Percentiles rank a stretch among this genome's conserved stretches.
These are phyloP conservation scores for Neotoma lepida DNA, from an alignment of 2,113 vertebrate genomes.

Conservation along the genomic window DNA sequence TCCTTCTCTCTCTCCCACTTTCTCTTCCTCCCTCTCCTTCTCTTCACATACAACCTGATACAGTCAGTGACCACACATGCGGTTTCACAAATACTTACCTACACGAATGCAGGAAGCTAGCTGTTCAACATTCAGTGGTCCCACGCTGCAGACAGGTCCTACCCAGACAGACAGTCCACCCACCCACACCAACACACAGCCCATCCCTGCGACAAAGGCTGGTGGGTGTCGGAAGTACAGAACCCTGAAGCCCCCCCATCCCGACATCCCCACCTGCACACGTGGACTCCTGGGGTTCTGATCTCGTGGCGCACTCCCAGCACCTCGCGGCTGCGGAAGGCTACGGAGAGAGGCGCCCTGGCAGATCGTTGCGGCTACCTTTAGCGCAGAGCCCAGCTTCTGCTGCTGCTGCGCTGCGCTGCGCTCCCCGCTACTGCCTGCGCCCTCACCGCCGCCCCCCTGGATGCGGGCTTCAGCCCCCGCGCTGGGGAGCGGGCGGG, in stretches of 20 bases:
- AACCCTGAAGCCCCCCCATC: neutral
- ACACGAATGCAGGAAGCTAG: neutral
- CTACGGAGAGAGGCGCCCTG: slow-evolving; percentile 17
- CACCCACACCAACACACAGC: neutral
- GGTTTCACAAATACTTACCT: slow-evolving; percentile 61
- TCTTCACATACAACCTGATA: neutral
- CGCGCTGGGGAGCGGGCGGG: slow-evolving; percentile 9
- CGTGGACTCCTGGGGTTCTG: neutral
- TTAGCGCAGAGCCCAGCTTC: slow-evolving; percentile 50
- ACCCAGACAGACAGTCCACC: slow-evolving; percentile 8
- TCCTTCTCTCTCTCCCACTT: neutral
- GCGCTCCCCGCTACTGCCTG: slow-evolving; percentile 64
- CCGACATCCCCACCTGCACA: neutral
- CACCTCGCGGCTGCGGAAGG: neutral
- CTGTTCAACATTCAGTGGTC: neutral
- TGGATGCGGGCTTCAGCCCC: slow-evolving; percentile 71
- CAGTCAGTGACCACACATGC: neutral
- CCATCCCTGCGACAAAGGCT: slow-evolving; percentile 28
- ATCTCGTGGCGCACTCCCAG: slow-evolving; percentile 50
- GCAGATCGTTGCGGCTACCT: slow-evolving; percentile 42
- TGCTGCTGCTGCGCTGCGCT: slow-evolving; percentile 64
- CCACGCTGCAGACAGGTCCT: neutral
- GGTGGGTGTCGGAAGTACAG: neutral
- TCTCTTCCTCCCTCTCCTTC: accelerated
- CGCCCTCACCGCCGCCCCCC: slow-evolving; percentile 76